These are phyloP conservation scores for Drosophila littoralis DNA, from an alignment of 1,140 invertebrate species.

Conservation along the genomic window DNA sequence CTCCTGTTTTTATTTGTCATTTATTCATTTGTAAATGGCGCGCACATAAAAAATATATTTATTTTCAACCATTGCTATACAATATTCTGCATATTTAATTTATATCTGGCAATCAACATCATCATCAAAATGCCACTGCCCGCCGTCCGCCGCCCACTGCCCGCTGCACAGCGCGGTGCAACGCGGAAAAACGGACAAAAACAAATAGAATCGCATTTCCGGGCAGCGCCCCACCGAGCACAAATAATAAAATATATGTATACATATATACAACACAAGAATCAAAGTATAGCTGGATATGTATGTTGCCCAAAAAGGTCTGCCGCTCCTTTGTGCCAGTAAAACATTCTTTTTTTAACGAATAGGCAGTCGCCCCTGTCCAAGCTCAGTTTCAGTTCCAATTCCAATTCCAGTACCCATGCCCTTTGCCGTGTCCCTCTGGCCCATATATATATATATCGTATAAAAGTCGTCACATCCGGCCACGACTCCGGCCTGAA, in stretches of 20 bases:
- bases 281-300: constrained; percentile 57
- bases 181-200: constrained; percentile 55
- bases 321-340: constrained; percentile 19
- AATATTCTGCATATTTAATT: constrained; percentile 75
- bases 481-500: constrained; percentile 2
- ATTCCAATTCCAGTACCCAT: constrained; percentile 19
- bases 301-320: constrained; percentile 35
- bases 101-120: constrained; percentile 76
- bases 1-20: constrained; percentile 57
- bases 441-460: constrained; percentile 17
- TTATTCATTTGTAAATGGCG: constrained; percentile 78
- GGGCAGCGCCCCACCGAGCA: constrained; percentile 20
- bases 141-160: constrained; percentile 1
- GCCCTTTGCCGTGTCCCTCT: not conserved
- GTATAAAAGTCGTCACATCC: constrained; percentile 28
- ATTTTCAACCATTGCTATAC: constrained; percentile 33
- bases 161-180: constrained; percentile 6
- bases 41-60: constrained; percentile 67
- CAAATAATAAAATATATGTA: constrained; percentile 7
- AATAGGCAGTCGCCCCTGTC: constrained; percentile 17
- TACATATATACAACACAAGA: constrained; percentile 40
- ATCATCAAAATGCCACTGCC: constrained; percentile 63
- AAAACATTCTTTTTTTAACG: constrained; percentile 14
- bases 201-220: constrained; percentile 59
- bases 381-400: constrained; percentile 16